Evolutionary conservation across 2,888 invertebrate genomes (phyloP).

Genomic region (Philhelius pedissequus): DNA sequence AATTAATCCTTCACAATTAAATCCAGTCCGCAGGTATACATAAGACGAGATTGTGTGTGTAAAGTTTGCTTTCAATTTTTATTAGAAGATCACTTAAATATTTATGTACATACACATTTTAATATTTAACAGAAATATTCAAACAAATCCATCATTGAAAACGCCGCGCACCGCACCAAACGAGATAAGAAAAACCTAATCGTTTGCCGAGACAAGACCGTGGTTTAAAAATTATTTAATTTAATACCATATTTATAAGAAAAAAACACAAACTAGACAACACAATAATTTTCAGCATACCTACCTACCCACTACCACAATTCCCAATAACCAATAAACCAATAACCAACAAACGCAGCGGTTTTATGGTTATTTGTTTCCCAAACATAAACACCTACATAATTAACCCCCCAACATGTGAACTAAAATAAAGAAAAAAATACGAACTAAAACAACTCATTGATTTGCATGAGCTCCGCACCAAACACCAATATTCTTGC

Average conservation of each 20-base stretch:
- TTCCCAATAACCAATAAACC: neutral
- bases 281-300: neutral
- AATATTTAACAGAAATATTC: no score
- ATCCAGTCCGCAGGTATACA: no score
- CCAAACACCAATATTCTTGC: conserved; percentile 12
- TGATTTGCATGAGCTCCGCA: conserved; percentile 56
- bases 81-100: no score
- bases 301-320: conserved; percentile 11
- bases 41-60: no score
- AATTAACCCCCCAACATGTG: conserved; percentile 45
- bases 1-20: no score
- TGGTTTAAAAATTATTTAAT: neutral
- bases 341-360: neutral
- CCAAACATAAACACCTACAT: conserved; percentile 62
- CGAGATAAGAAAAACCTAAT: no score
- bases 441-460: conserved; percentile 21
- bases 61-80: no score
- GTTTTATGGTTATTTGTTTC: conserved; percentile 36
- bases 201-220: no score
- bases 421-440: conserved; percentile 41
- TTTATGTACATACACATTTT: no score
- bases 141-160: no score
- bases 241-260: neutral
- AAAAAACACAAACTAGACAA: neutral
- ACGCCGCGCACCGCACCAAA: no score